These are phyloP conservation scores for Clostera curtula DNA, from an alignment of 2,888 invertebrate genomes.

Conservation along the genomic window DNA sequence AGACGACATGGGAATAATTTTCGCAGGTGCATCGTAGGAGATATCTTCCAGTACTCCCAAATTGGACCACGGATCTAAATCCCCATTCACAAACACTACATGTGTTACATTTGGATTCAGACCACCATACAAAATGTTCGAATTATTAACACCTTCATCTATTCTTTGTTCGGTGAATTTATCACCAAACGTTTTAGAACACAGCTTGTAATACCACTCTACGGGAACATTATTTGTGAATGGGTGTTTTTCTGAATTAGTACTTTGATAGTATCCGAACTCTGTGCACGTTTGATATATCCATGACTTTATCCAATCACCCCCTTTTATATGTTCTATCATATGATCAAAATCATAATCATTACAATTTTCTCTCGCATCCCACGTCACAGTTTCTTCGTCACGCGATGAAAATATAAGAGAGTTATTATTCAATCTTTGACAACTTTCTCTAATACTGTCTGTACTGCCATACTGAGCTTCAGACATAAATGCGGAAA, in stretches of 20 bases:
- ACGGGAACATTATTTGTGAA: conserved; percentile 69
- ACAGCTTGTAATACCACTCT: conserved; percentile 52
- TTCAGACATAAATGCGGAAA: conserved; percentile 33
- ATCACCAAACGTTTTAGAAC: conserved; percentile 53
- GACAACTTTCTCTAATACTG: conserved; percentile 38
- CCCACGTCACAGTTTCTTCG: conserved; percentile 28
- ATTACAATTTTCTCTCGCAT: conserved; percentile 30
- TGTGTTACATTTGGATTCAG: conserved; percentile 61
- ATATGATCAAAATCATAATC: conserved; percentile 43
- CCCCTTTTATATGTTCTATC: conserved; percentile 30
- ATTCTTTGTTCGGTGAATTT: conserved; percentile 46
- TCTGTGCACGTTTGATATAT: conserved; percentile 85
- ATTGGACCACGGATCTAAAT: conserved; percentile 75
- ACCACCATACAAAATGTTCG: conserved; percentile 68
- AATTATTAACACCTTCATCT: conserved; percentile 42
- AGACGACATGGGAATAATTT: conserved; percentile 41
- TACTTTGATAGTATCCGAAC: conserved; percentile 83
- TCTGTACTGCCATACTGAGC: conserved; percentile 47
- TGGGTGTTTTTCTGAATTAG: conserved; percentile 71
- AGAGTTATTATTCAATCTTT: conserved; percentile 17
- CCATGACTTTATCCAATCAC: conserved; percentile 66
- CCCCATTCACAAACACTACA: conserved; percentile 76
- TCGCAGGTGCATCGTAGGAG: conserved; percentile 50
- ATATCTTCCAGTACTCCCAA: conserved; percentile 65
- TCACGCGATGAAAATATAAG: conserved; percentile 20